phyloP scores from a whole-genome alignment of 2,797 vertebrate genomes.

The Morus bassanus region DNA sequence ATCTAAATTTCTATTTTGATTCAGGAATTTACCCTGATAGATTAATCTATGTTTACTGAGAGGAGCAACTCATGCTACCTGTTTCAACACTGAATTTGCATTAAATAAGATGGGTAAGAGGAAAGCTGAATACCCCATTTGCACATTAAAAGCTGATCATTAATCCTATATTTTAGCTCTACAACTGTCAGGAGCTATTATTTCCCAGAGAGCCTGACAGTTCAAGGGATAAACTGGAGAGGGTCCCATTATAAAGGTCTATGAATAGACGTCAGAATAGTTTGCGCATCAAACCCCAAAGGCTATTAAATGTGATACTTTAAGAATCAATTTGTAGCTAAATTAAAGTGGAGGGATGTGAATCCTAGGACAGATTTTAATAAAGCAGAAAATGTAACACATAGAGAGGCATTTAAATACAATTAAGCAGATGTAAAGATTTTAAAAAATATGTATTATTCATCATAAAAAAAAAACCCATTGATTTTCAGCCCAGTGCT shows the following conservation, averaged over 20 bases:
- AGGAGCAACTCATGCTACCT: constrained; percentile 32
- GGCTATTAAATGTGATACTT: constrained; percentile 57
- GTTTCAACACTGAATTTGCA: constrained; percentile 52
- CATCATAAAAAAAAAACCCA: neutral
- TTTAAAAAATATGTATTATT: neutral
- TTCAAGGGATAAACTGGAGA: constrained; percentile 63
- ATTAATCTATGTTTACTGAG: neutral
- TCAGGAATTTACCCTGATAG: neutral
- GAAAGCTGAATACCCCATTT: constrained; percentile 56
- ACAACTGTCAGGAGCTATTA: constrained; percentile 67
- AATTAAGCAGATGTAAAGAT: neutral
- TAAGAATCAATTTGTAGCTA: constrained; percentile 49
- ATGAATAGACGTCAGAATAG: constrained; percentile 40
- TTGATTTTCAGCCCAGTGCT: neutral
- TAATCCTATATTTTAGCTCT: constrained; percentile 73
- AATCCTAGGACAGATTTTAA: constrained; percentile 1
- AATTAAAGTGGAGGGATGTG: constrained; percentile 27
- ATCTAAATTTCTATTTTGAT: constrained; percentile 4
- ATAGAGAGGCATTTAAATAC: neutral
- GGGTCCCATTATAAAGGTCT: constrained; percentile 57
- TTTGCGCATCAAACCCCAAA: constrained; percentile 53
- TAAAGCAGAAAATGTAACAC: neutral
- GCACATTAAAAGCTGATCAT: constrained; percentile 71
- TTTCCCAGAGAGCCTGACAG: constrained; percentile 52
- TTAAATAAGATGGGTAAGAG: constrained; percentile 45